Conservation (phyloP, 1,140 invertebrate genomes). For the Steinernema khuongi region DNA sequence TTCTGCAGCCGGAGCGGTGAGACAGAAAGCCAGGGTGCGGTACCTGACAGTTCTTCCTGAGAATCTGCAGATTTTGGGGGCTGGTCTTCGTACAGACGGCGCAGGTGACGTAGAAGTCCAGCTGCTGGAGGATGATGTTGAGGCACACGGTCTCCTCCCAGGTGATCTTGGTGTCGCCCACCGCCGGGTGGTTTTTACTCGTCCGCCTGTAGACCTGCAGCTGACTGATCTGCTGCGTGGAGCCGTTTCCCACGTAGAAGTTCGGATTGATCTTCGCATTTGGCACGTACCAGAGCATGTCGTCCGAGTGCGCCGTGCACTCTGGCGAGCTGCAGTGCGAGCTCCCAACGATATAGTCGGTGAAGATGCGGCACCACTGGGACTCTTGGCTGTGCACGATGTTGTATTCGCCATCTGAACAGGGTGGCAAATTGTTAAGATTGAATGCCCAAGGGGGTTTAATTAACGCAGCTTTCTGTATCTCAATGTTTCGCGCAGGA, state of each 20-base stretch:
- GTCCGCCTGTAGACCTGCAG: constrained; percentile 78
- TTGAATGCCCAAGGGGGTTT: constrained; percentile 26
- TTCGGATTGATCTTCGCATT: constrained; percentile 23
- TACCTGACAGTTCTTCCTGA: constrained; percentile 83
- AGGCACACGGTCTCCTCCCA: constrained; percentile 99
- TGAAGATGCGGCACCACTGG: constrained; percentile 46
- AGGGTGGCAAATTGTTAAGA: background rate
- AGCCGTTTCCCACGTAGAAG: constrained; percentile 30
- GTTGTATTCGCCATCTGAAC: constrained; percentile 33
- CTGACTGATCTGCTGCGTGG: constrained; percentile 14
- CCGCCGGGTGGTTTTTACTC: constrained; percentile 84
- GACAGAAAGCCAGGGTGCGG: constrained; percentile 31
- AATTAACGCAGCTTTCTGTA: constrained; percentile 27
- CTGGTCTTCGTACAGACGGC: constrained; percentile 94
- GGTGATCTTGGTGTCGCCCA: constrained; percentile 84
- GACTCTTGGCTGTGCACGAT: constrained; percentile 37
- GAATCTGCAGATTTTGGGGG: constrained; percentile 86
- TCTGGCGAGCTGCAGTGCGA: constrained; percentile 40
- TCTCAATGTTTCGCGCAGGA: no score
- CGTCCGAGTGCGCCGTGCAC: constrained; percentile 47
- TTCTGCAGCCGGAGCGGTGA: constrained; percentile 63
- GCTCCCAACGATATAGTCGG: constrained; percentile 42
- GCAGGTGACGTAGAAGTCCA: constrained; percentile 91
- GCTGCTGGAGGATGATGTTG: constrained; percentile 95
- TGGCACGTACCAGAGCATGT: constrained; percentile 46